Evolutionary conservation across 2,113 vertebrate genomes (phyloP), one percentile per base, ranked within the genome.

Genomic region (Nothocercus nigrocapillus): DNA sequence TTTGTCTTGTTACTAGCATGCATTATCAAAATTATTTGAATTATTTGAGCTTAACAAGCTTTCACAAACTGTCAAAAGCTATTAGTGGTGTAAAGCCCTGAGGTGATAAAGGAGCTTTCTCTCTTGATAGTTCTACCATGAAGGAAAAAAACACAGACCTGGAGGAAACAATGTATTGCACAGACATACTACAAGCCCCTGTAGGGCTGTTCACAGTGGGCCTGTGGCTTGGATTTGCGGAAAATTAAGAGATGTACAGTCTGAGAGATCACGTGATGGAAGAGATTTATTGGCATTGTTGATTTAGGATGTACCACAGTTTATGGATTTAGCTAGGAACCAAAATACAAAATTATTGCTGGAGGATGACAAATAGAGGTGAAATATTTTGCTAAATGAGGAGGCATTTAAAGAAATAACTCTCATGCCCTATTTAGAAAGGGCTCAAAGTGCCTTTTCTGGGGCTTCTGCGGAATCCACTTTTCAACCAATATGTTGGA

Each of bases 31-130:
- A 92, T 95, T 9, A 95, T 88, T 95, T 91, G 82, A 85, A 92
- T 95, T 9, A 95, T 88, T 95, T 91, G 82, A 85, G 40, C 93
- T 97, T 96, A 96, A 81, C 30, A 94, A 92, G 44, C 67, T 96
- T 59, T 70, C 95, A 88, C 42, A 86, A 89, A 94, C 40, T 92
- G 76, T 94, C 95, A 90, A 85, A 95, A 97, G 66, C 61, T 92
- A 85, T 96, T 95, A 96, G 28, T 63, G 36, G 22, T 77, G 8
- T 64, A 82, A 94, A 82, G 61, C 63, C 61, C 10, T 70, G 75
- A 12, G 94, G 85, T 59, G 7, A 54, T 85, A 75, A 95, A 93
- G 21, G 90, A 79, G 42, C 42, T 96, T 79, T 58, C 0, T 77
- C 7, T 94, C 82, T 95, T 84, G 83, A 82, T 83, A 92, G 54